These are phyloP conservation scores for Pogonophryne albipinna DNA, from an alignment of 2,797 vertebrate species.

Conservation along the genomic window DNA sequence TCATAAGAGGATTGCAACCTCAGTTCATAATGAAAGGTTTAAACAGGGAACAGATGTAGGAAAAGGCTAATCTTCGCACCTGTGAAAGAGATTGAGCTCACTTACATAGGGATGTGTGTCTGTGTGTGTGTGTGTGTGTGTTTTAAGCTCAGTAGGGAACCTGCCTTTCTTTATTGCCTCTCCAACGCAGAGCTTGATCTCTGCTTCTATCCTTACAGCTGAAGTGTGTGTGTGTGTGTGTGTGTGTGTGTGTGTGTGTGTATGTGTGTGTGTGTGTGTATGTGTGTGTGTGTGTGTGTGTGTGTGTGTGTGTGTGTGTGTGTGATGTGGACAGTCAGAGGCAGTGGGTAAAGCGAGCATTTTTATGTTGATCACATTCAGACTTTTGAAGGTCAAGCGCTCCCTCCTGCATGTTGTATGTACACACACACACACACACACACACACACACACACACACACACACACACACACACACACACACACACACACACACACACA, in stretches of 20 bases:
- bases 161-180: constrained; percentile 61
- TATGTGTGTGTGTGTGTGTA: constrained; percentile 8
- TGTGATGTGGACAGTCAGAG: constrained; percentile 30
- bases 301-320: neutral
- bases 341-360: constrained; percentile 66
- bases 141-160: constrained; percentile 55
- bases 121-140: constrained; percentile 42
- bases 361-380: constrained; percentile 80
- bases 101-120: constrained; percentile 35
- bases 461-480: constrained; percentile 17
- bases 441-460: neutral
- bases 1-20: constrained; percentile 66
- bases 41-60: constrained; percentile 69
- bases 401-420: constrained; percentile 59
- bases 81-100: constrained; percentile 72
- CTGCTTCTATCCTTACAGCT: constrained; percentile 35
- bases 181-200: constrained; percentile 45
- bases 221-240: constrained; percentile 12
- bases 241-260: constrained; percentile 1
- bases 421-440: constrained; percentile 11
- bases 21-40: constrained; percentile 62
- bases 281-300: constrained; percentile 9
- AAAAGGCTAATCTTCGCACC: constrained; percentile 68
- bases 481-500: constrained; percentile 32
- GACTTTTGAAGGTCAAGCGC: constrained; percentile 82